These are phyloP conservation scores for Turritopsis dohrnii DNA, from an alignment of 30 jellyfish, hydroid and myxozoan genomes.

Conservation along the genomic window DNA sequence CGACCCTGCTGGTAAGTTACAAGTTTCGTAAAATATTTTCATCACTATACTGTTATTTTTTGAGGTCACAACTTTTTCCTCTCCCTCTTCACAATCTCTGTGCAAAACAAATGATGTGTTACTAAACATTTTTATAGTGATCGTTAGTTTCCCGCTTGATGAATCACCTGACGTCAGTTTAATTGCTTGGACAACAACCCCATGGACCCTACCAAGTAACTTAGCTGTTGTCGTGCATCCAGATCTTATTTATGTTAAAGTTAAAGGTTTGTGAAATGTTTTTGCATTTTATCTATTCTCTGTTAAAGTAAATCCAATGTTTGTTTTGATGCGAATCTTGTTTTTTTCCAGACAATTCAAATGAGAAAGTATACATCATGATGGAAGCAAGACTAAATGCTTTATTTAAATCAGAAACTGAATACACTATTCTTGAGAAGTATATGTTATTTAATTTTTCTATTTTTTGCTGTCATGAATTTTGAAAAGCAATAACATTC, in stretches of 20 bases:
- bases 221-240: slow-evolving; percentile 93
- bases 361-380: slow-evolving; percentile 64
- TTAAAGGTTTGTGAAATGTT: slow-evolving; percentile 51
- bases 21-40: not conserved
- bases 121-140: slow-evolving; percentile 35
- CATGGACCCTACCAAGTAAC: slow-evolving; percentile 98
- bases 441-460: not conserved
- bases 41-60: not conserved
- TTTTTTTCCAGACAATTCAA: slow-evolving; percentile 43
- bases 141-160: slow-evolving; percentile 87
- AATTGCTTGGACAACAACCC: slow-evolving; percentile 99
- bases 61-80: not conserved
- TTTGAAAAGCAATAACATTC: no score
- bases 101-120: no score
- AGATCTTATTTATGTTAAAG: slow-evolving; percentile 72
- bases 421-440: slow-evolving; percentile 79
- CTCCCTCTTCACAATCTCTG: not conserved
- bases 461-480: not conserved
- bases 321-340: not conserved
- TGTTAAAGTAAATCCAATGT: not conserved
- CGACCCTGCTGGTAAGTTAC: slow-evolving; percentile 93
- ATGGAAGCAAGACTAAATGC: slow-evolving; percentile 91
- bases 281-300: not conserved
- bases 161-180: slow-evolving; percentile 79
- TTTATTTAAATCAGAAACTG: slow-evolving; percentile 65